These are phyloP conservation scores for Trissolcus japonicus DNA, from an alignment of 2,888 invertebrate genomes.

Conservation along the genomic window DNA sequence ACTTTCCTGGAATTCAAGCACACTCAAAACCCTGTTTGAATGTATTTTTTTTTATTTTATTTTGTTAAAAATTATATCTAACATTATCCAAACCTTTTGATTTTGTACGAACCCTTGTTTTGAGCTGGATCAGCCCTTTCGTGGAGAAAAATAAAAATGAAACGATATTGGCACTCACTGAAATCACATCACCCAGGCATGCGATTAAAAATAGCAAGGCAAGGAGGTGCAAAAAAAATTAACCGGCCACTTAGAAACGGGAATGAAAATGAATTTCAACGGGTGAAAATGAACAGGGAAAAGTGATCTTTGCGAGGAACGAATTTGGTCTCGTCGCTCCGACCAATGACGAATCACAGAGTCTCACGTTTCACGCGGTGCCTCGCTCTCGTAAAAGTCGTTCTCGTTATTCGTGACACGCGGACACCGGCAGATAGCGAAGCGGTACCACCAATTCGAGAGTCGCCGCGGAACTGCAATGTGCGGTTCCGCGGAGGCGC, in stretches of 20 bases:
- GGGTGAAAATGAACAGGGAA: slow-evolving; percentile 20
- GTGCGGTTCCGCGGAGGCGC: slow-evolving; percentile 55
- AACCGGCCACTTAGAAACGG: slow-evolving; percentile 1
- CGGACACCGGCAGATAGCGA: slow-evolving; percentile 29
- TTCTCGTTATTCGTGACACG: slow-evolving; percentile 52
- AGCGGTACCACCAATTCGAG: slow-evolving; percentile 50
- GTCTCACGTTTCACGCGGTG: slow-evolving; percentile 54
- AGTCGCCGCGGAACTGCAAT: slow-evolving; percentile 57
- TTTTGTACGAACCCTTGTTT: slow-evolving; percentile 11
- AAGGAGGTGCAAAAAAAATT: slow-evolving; percentile 2
- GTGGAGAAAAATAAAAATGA: slow-evolving; percentile 15
- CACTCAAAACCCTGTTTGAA: too few species aligned
- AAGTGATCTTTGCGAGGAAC: slow-evolving; percentile 36
- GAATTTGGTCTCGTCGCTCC: slow-evolving; percentile 45
- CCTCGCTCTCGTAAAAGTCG: slow-evolving; percentile 33
- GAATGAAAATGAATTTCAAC: neutral
- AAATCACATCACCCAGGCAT: slow-evolving; percentile 42
- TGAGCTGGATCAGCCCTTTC: neutral
- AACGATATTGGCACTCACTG: slow-evolving; percentile 27
- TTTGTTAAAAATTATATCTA: too few species aligned
- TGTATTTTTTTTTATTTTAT: too few species aligned
- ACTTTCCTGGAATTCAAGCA: too few species aligned
- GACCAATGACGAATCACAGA: slow-evolving; percentile 53
- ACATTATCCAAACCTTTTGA: too few species aligned
- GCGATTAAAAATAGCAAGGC: neutral